A percentile compares a stretch with the other conserved stretches of the same genome.
Evolutionary conservation across 1,140 invertebrate genomes (phyloP).

Genomic region (Camponotus floridanus): DNA sequence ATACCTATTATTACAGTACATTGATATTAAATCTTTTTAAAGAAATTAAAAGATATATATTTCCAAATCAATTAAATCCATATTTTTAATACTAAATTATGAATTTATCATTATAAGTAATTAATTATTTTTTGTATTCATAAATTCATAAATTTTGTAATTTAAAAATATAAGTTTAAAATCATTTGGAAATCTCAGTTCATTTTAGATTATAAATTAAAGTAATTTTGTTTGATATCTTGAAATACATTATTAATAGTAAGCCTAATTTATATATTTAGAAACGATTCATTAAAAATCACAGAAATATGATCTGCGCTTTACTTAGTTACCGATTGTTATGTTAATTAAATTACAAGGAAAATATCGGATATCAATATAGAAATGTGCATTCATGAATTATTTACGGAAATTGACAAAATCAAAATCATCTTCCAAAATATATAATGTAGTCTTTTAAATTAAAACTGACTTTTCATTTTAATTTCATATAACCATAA

Average conservation of each 20-base stretch:
- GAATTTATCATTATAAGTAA: background rate
- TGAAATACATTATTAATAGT: slow-evolving; percentile 71
- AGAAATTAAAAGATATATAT: slow-evolving; percentile 62
- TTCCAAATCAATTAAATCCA: slow-evolving; percentile 47
- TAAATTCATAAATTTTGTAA: background rate
- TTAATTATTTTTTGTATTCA: background rate
- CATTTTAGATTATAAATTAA: slow-evolving; percentile 49
- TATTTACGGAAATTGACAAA: slow-evolving; percentile 14
- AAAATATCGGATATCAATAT: background rate
- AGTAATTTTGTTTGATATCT: slow-evolving; percentile 73
- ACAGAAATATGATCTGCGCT: background rate
- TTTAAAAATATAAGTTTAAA: slow-evolving; percentile 15
- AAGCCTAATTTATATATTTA: slow-evolving; percentile 46
- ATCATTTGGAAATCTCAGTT: slow-evolving; percentile 21
- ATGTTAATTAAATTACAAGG: slow-evolving; percentile 25
- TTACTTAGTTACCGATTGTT: background rate
- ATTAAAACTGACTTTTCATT: slow-evolving; percentile 34
- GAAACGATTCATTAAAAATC: slow-evolving; percentile 22
- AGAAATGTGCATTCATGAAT: background rate
- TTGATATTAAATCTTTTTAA: slow-evolving; percentile 69
- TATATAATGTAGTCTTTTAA: background rate
- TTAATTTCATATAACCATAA: slow-evolving; percentile 47
- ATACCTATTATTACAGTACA: slow-evolving; percentile 74
- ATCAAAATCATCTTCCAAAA: background rate
- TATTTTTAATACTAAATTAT: slow-evolving; percentile 4